Base-by-base conservation (phyloP, 1,140 invertebrate species). In the Magallana ariakensis region DNA sequence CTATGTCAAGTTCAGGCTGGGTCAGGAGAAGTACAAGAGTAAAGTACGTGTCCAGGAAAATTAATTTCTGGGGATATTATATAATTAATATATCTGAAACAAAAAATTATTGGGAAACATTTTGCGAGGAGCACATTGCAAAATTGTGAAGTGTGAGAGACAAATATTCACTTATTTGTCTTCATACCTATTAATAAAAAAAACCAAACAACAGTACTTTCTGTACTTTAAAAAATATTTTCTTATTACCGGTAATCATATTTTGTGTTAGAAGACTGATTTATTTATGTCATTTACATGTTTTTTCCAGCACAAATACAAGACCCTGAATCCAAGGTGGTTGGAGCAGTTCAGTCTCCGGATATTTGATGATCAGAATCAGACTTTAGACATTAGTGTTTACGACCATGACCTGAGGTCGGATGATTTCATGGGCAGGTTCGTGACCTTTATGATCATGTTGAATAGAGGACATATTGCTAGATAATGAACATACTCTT, bases 21-120 rank as follows among this genome's bases (percentile, higher is more conserved):
- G 98, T 88, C 98, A 97, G 92, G 99, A 99, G 95, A 99, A 99
- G 95, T 99, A 98, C 95, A 99, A 99, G 95, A 99, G 98, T 93
- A 98, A 99, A 95, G 97, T 98, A 82, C 7, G 54, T 82, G 33
- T 15, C 33, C 33, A 5, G 33, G 33, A 46, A 46, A 46, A 46
- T 46, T 46, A 46, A 46, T 5, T 46, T 46, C 5, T 46, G 33
- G 2, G 33, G 33, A 46, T 46, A 46, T 46, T 4, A 46, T 46
- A 46, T 46, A 46, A 46, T 46, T 46, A 4, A 46, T 46, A 46
- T 46, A 46, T 46, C 33, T 5, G 33, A 46, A 46, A 46, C 33
- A 46, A 46, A 1, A 33, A 33, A 46, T 46, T 46, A 46, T 46
- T 5, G 2, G 33, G 33, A 46, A 46, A 4, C 5, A 46, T 46